These are phyloP conservation scores for Anthoscopus minutus DNA, from an alignment of 2,113 vertebrate species.

Conservation along the genomic window DNA sequence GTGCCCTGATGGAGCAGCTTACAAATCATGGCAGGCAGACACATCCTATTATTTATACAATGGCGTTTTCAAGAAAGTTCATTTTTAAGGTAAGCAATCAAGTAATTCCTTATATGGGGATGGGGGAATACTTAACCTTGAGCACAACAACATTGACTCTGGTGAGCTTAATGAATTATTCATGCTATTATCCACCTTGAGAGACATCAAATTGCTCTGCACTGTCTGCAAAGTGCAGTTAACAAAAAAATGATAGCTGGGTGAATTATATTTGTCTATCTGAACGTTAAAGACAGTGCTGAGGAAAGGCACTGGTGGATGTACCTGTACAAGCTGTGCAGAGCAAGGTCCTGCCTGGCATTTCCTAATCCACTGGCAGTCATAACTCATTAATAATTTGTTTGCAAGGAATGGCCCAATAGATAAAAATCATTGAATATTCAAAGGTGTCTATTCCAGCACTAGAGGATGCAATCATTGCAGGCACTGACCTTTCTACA, in stretches of 20 bases:
- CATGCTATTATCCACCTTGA: constrained; percentile 52
- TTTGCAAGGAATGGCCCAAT: neutral
- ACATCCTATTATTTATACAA: constrained; percentile 15
- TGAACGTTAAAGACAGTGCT: neutral
- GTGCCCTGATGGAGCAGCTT: neutral
- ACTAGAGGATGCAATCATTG: neutral
- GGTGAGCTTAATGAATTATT: constrained; percentile 64
- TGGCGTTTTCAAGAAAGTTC: constrained; percentile 10
- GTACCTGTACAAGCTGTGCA: neutral
- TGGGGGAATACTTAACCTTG: constrained; percentile 59
- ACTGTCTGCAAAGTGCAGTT: constrained; percentile 28
- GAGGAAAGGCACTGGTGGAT: neutral
- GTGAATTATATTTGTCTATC: constrained; percentile 33
- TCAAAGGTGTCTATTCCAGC: neutral
- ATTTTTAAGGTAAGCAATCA: constrained; percentile 41
- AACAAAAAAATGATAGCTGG: constrained; percentile 14
- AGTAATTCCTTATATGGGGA: constrained; percentile 38
- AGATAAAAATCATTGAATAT: constrained; percentile 25
- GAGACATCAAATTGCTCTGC: constrained; percentile 39
- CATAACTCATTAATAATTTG: constrained; percentile 25
- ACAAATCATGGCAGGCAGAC: neutral
- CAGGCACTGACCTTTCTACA: neutral
- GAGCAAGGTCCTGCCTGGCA: neutral
- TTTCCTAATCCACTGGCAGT: neutral
- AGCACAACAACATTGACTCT: constrained; percentile 38